phyloP scores from a whole-genome alignment of 2,888 invertebrate species.

The Ypsolopha scabrella region DNA sequence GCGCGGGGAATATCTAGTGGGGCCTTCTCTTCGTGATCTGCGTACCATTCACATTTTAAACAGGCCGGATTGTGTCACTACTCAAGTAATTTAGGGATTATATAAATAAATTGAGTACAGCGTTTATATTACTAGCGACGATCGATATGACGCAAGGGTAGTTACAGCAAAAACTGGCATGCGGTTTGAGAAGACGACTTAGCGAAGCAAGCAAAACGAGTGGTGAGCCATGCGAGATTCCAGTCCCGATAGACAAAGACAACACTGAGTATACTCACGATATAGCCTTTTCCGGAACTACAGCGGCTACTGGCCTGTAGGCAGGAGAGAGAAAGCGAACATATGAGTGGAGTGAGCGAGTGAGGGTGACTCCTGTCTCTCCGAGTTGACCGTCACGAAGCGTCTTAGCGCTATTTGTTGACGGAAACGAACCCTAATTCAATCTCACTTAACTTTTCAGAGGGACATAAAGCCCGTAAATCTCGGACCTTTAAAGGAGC shows the following conservation, averaged over 20 bases:
- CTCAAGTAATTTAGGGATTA: neutral
- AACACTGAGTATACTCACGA: slow-evolving; percentile 81
- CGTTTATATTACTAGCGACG: neutral
- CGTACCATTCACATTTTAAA: slow-evolving; percentile 38
- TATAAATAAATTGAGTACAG: neutral
- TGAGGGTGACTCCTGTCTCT: slow-evolving; percentile 53
- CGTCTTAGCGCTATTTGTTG: neutral
- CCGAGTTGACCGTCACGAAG: slow-evolving; percentile 13
- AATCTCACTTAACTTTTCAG: slow-evolving; percentile 5
- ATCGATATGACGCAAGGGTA: neutral
- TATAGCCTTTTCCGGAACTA: slow-evolving; percentile 94
- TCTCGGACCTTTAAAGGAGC: slow-evolving; percentile 1
- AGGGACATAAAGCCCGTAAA: slow-evolving; percentile 1
- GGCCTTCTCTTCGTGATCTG: slow-evolving; percentile 56
- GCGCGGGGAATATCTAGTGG: slow-evolving; percentile 64
- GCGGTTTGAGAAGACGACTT: slow-evolving; percentile 9
- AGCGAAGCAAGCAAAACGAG: slow-evolving; percentile 20
- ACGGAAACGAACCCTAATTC: slow-evolving; percentile 5
- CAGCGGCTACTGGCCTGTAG: slow-evolving; percentile 90
- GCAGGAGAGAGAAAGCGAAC: slow-evolving; percentile 71
- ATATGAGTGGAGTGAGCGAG: slow-evolving; percentile 58
- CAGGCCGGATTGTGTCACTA: neutral
- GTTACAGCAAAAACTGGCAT: neutral
- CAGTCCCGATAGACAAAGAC: slow-evolving; percentile 34
- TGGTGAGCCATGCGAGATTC: slow-evolving; percentile 29